A percentile compares a stretch with the other conserved stretches of the same genome.
These are phyloP conservation scores for Anticlea derivata DNA, from an alignment of 2,888 invertebrate species.

Conservation along the genomic window DNA sequence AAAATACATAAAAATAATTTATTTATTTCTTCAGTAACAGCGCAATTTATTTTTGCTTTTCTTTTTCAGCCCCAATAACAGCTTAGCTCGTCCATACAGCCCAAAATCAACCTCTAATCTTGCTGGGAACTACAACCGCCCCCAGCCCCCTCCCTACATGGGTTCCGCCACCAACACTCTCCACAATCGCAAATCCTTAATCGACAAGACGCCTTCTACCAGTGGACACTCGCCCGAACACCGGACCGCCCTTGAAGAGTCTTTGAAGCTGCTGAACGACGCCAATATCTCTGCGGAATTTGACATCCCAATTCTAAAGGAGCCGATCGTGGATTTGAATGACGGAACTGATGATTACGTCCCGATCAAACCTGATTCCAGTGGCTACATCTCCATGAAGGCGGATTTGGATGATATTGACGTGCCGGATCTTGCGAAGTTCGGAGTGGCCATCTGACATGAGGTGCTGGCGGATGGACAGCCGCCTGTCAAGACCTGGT, in stretches of 20 bases:
- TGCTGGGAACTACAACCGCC: constrained; percentile 72
- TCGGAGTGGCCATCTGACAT: constrained; percentile 72
- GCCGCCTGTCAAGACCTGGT: constrained; percentile 80
- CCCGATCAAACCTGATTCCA: constrained; percentile 51
- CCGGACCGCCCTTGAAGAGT: constrained; percentile 71
- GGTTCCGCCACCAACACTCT: constrained; percentile 66
- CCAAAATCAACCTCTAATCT: constrained; percentile 73
- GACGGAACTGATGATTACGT: constrained; percentile 76
- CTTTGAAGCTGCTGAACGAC: constrained; percentile 73
- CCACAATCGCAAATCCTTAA: constrained; percentile 63
- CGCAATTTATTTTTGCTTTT: too few species aligned
- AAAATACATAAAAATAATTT: too few species aligned
- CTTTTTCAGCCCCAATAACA: constrained; percentile 81
- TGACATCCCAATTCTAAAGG: constrained; percentile 56
- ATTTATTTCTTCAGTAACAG: too few species aligned
- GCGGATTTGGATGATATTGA: constrained; percentile 64
- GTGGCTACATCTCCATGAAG: constrained; percentile 49
- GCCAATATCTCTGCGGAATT: constrained; percentile 69
- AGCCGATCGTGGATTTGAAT: constrained; percentile 65
- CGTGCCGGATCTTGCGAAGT: constrained; percentile 68
- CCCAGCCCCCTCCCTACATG: constrained; percentile 76
- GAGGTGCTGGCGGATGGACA: constrained; percentile 57
- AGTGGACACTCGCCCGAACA: constrained; percentile 65
- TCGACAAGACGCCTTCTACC: constrained; percentile 53
- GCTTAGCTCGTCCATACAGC: constrained; percentile 78